Evolutionary conservation across 2,797 vertebrate genomes (phyloP).

Genomic region (Phrynocephalus forsythii): DNA sequence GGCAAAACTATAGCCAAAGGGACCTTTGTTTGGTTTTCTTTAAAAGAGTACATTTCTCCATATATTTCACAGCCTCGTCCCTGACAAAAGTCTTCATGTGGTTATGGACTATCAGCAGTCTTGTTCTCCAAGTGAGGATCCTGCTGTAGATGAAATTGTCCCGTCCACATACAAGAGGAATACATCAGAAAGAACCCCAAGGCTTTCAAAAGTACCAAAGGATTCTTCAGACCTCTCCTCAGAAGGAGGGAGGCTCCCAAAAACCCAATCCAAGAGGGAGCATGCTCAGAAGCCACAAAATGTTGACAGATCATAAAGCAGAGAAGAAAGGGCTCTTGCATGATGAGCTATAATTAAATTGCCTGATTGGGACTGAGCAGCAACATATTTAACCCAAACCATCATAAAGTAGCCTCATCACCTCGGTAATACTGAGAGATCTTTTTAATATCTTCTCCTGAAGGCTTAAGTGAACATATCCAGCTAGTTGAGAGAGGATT

Average conservation of each 20-base stretch:
- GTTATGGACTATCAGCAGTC: not conserved
- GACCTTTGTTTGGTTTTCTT: constrained; percentile 57
- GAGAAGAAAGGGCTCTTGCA: constrained; percentile 37
- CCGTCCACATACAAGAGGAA: not conserved
- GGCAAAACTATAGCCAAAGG: constrained; percentile 74
- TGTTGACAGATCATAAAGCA: not conserved
- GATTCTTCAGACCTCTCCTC: not conserved
- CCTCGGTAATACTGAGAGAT: fast-evolving
- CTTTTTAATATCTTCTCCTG: not conserved
- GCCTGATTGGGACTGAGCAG: constrained; percentile 41
- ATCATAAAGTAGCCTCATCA: not conserved
- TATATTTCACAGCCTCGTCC: constrained; percentile 26
- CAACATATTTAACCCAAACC: constrained; percentile 23
- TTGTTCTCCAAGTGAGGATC: not conserved
- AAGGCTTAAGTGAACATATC: constrained; percentile 17
- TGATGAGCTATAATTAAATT: constrained; percentile 6
- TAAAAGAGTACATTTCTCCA: constrained; percentile 61
- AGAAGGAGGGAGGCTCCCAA: too few species aligned
- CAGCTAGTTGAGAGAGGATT: fast-evolving
- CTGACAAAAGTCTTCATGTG: not conserved
- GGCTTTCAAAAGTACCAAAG: not conserved
- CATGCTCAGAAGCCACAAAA: not conserved
- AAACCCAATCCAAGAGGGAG: not conserved
- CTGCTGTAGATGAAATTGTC: not conserved
- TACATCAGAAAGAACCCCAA: not conserved